A percentile compares a stretch with the other conserved stretches of the same genome.
These are phyloP conservation scores for Rhynchonycteris naso DNA, from an alignment of 2,797 vertebrate species.

Conservation along the genomic window DNA sequence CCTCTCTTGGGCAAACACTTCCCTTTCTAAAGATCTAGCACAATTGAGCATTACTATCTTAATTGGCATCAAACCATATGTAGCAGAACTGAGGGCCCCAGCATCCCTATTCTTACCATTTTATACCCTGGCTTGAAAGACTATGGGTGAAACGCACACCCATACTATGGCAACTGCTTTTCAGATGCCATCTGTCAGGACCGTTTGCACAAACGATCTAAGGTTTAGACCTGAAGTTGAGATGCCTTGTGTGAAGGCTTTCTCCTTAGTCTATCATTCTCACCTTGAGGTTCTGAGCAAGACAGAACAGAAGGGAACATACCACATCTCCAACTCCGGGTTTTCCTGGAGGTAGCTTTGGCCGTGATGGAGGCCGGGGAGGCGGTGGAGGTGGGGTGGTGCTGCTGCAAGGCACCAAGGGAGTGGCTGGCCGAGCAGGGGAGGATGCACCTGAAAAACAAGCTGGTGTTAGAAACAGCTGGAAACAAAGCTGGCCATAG, in stretches of 20 bases:
- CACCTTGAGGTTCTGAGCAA: background rate
- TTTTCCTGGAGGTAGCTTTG: conserved; percentile 96
- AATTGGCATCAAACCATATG: background rate
- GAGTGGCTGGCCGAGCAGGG: conserved; percentile 93
- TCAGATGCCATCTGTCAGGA: background rate
- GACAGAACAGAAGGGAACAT: conserved; percentile 75
- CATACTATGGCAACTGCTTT: background rate
- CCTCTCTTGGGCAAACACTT: background rate
- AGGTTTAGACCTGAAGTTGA: background rate
- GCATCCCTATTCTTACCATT: background rate
- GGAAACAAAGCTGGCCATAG: background rate
- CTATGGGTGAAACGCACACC: background rate
- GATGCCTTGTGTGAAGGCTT: background rate
- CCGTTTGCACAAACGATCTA: no score
- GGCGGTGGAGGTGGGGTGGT: conserved; percentile 93
- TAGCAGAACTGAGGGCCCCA: background rate
- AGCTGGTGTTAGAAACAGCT: background rate
- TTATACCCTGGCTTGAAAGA: background rate
- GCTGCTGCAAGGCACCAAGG: conserved; percentile 88
- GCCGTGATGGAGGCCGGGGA: conserved; percentile 94
- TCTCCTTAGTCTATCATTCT: background rate
- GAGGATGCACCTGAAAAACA: conserved; percentile 92
- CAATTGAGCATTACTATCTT: background rate
- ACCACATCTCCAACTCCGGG: conserved; percentile 93
- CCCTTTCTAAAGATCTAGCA: background rate